phyloP scores from a whole-genome alignment of 1,140 invertebrate species.

The Calycopis cecrops region DNA sequence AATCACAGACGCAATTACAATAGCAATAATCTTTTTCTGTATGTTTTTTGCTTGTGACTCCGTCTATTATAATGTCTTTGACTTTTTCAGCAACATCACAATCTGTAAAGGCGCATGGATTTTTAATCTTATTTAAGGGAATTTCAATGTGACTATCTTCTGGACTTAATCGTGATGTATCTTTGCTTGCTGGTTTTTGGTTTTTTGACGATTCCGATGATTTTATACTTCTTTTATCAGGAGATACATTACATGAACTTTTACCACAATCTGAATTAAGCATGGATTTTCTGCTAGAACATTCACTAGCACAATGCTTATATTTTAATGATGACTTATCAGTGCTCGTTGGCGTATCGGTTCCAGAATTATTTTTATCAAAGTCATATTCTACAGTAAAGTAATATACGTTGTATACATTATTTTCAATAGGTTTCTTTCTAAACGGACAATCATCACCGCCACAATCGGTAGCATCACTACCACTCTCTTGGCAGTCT shows the following conservation, averaged over 20 bases:
- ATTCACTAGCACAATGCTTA: constrained; percentile 50
- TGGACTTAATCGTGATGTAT: constrained; percentile 37
- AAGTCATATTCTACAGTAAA: constrained; percentile 56
- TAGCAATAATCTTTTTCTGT: constrained; percentile 42
- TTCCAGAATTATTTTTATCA: constrained; percentile 28
- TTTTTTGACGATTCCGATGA: constrained; percentile 29
- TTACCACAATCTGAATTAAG: constrained; percentile 48
- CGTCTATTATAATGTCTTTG: constrained; percentile 56
- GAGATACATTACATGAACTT: constrained; percentile 39
- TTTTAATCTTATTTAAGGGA: constrained; percentile 48
- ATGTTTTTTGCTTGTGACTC: constrained; percentile 32
- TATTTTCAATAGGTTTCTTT: constrained; percentile 21
- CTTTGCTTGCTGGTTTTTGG: constrained; percentile 32
- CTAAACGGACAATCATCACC: constrained; percentile 44
- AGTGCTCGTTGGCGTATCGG: constrained; percentile 19
- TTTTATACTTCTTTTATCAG: constrained; percentile 23
- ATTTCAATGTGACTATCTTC: constrained; percentile 56
- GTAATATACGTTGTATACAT: constrained; percentile 57
- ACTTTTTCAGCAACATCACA: constrained; percentile 55
- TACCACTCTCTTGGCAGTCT: constrained; percentile 41
- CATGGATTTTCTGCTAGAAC: constrained; percentile 41
- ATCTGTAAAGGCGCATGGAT: constrained; percentile 52
- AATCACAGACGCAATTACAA: constrained; percentile 58
- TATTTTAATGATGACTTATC: constrained; percentile 33
- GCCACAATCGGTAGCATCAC: constrained; percentile 36